Evolutionary conservation across 2,797 vertebrate species (phyloP).

Genomic region (Clarias pachynema): DNA sequence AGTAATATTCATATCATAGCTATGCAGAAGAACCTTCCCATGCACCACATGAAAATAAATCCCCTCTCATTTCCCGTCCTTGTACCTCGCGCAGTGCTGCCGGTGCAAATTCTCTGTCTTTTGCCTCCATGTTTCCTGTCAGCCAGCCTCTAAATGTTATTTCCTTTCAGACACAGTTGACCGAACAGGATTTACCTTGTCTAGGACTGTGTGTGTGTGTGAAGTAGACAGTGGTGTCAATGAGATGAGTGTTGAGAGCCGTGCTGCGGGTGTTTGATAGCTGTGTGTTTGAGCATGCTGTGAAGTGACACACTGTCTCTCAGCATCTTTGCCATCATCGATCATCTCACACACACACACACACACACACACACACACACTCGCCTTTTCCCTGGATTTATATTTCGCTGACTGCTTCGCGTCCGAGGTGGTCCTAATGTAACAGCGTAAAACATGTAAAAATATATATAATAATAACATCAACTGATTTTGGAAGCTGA

Average conservation of each 20-base stretch:
- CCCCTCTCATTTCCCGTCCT: background rate
- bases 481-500: too few relatives aligned
- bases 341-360: constrained; percentile 14
- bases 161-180: constrained; percentile 1
- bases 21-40: background rate
- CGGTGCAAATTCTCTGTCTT: background rate
- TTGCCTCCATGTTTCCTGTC: background rate
- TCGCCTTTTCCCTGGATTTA: background rate
- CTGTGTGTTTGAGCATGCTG: constrained; percentile 25
- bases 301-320: constrained; percentile 32
- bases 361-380: background rate
- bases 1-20: background rate
- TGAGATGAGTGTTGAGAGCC: constrained; percentile 21
- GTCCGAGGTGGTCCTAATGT: too few relatives aligned
- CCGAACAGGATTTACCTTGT: constrained; percentile 8
- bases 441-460: too few relatives aligned
- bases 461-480: too few relatives aligned
- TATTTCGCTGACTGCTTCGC: background rate
- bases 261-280: constrained; percentile 38
- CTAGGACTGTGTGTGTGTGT: background rate
- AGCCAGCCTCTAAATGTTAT: constrained; percentile 3
- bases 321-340: constrained; percentile 24
- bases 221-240: constrained; percentile 11
- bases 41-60: background rate
- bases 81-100: background rate